Evolutionary conservation across 2,113 vertebrate genomes (phyloP), one percentile per base, ranked within the genome.

Genomic region (Eublepharis macularius): DNA sequence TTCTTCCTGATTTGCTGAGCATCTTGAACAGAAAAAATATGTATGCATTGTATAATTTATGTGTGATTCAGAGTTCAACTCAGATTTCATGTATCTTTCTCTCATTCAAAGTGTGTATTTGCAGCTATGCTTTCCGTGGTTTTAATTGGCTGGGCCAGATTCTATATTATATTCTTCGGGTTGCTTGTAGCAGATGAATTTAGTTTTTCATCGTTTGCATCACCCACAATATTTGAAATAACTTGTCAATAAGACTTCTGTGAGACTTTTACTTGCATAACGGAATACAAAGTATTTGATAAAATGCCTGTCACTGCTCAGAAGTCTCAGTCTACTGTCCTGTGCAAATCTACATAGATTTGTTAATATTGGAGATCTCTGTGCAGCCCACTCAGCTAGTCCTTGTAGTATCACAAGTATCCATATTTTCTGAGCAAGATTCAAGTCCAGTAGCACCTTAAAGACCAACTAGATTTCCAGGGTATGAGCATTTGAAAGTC

Each of bases 41-140:
- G n/a, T 41, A 4, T 0, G 0, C 0, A 49, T 66, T 75, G 49
- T 49, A 17, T 90, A 73, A 32, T 19, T 41, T 29, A 4, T 72
- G 24, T 26, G 29, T 0, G 1, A 2, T 70, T 4, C 45, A 63
- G 82, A 75, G 26, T 45, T 41, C 26, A 80, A 70, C n/a, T 87
- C 70, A 41, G 49, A 11, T 70, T 70, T 21, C 65, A 70, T 80
- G 85, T 89, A 36, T 45, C 70, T 29, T 0, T 0, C n/a, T 81
- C 43, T 2, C 43, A 11, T 13, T 51, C 24, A 12, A 1, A 0
- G 1, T 77, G 19, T n/a, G 45, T 86, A 81, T 66, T 73, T n/a
- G 43, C n/a, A 84, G 63, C 75, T 0, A 0, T 86, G 84, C 68
- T 75, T 43, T 29, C 29, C 54, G 26, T 49, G 80, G 76, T 81